A percentile compares a stretch with the other conserved stretches of the same genome.
phyloP scores from a whole-genome alignment of 2,797 vertebrate genomes.

The Cirrhinus mrigala region DNA sequence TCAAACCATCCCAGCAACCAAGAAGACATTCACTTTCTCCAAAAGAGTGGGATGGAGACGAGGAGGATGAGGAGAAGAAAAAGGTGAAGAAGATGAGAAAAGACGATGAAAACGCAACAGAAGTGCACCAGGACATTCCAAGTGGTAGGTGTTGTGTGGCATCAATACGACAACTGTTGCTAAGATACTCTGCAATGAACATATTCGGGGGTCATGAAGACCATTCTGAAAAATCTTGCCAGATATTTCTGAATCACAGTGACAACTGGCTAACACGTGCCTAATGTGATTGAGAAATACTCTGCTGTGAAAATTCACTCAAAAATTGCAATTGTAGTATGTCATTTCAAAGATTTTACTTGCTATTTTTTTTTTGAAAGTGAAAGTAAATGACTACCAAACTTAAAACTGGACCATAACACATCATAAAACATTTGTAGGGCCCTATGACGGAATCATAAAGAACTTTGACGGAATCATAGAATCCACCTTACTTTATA shows the following conservation, averaged over 20 bases:
- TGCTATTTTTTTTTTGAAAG: background rate
- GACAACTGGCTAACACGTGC: background rate
- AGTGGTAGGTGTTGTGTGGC: constrained; percentile 72
- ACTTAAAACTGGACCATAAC: background rate
- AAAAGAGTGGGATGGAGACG: constrained; percentile 44
- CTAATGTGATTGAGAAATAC: background rate
- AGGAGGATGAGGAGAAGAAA: constrained; percentile 66
- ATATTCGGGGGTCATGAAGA: constrained; percentile 46
- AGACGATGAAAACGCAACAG: constrained; percentile 54
- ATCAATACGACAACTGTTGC: constrained; percentile 57
- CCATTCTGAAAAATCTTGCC: constrained; percentile 9
- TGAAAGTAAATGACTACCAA: background rate
- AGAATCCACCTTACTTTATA: too few relatives aligned
- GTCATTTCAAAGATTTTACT: background rate
- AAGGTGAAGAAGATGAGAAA: constrained; percentile 54
- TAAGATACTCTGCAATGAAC: constrained; percentile 55
- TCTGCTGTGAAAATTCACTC: background rate
- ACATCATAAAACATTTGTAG: background rate
- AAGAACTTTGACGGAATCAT: too few relatives aligned
- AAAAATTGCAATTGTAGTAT: background rate
- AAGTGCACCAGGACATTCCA: constrained; percentile 70
- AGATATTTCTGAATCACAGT: constrained; percentile 17
- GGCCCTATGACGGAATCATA: too few relatives aligned
- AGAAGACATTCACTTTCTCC: constrained; percentile 15
- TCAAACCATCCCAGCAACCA: constrained; percentile 41